Evolutionary conservation across 2,113 vertebrate genomes (phyloP).

Genomic region (Myocastor coypus): DNA sequence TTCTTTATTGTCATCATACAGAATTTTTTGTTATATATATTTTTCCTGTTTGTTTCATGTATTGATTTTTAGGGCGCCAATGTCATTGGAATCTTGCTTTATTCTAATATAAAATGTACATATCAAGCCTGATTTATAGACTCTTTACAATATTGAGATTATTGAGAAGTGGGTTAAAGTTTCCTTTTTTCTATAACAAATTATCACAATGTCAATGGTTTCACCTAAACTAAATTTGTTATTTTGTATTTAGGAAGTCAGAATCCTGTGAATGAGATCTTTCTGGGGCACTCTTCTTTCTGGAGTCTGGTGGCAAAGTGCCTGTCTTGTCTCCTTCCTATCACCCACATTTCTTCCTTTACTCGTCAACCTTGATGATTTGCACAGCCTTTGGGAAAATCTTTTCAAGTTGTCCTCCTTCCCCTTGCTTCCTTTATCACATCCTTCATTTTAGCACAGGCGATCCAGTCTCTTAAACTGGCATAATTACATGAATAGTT

Average conservation of each 20-base stretch:
- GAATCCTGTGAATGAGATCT: not conserved
- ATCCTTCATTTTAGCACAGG: not conserved
- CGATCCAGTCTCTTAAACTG: not conserved
- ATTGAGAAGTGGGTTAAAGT: not conserved
- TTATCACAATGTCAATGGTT: not conserved
- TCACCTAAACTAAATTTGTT: not conserved
- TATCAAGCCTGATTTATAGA: not conserved
- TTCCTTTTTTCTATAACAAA: not conserved
- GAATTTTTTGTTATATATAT: not conserved
- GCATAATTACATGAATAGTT: not conserved
- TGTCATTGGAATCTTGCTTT: not conserved
- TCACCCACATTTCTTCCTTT: not conserved
- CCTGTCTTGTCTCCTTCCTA: not conserved
- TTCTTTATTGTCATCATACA: not conserved
- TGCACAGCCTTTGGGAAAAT: not conserved
- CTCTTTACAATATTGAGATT: not conserved
- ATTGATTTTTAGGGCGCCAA: not conserved
- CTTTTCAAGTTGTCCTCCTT: not conserved
- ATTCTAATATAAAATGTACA: not conserved
- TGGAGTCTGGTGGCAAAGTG: not conserved
- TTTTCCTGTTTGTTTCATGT: too few species aligned
- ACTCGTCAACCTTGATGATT: not conserved
- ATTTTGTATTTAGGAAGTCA: not conserved
- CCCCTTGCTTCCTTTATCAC: not conserved
- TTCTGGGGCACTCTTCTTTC: not conserved